Conservation (phyloP, 2,797 vertebrate species). For the Allobates femoralis region DNA sequence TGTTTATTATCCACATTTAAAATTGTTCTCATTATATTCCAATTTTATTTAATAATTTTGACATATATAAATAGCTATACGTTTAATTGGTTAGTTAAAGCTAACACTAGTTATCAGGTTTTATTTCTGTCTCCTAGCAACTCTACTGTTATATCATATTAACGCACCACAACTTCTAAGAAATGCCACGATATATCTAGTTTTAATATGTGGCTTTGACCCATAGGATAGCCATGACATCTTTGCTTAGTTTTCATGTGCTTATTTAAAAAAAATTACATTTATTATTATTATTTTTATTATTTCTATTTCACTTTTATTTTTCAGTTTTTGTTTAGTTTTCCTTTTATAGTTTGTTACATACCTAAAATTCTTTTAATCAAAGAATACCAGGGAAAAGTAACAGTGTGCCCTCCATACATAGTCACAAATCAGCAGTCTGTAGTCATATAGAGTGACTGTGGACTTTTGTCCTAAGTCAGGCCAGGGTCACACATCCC, state of each 20-base stretch:
- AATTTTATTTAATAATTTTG: neutral
- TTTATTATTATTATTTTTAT: neutral
- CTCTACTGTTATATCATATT: neutral
- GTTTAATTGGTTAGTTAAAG: neutral
- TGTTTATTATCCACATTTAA: neutral
- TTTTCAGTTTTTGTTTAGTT: neutral
- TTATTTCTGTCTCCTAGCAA: constrained; percentile 12
- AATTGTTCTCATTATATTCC: neutral
- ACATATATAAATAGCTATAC: neutral
- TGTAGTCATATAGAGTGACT: too few relatives aligned
- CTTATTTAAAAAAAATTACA: constrained; percentile 1
- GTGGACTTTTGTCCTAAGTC: too few relatives aligned
- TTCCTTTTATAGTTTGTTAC: neutral
- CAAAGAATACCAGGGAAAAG: too few relatives aligned
- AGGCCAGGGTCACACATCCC: too few relatives aligned
- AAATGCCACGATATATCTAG: neutral
- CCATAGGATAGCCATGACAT: constrained; percentile 4
- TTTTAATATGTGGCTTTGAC: constrained; percentile 1
- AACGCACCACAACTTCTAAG: neutral
- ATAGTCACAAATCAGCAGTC: too few relatives aligned
- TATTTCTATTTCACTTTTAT: neutral
- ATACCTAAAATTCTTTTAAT: too few relatives aligned
- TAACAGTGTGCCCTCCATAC: too few relatives aligned
- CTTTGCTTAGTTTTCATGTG: neutral
- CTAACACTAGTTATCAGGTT: neutral